These are phyloP conservation scores for Aphidius colemani DNA, from an alignment of 2,888 invertebrate genomes.

Conservation along the genomic window DNA sequence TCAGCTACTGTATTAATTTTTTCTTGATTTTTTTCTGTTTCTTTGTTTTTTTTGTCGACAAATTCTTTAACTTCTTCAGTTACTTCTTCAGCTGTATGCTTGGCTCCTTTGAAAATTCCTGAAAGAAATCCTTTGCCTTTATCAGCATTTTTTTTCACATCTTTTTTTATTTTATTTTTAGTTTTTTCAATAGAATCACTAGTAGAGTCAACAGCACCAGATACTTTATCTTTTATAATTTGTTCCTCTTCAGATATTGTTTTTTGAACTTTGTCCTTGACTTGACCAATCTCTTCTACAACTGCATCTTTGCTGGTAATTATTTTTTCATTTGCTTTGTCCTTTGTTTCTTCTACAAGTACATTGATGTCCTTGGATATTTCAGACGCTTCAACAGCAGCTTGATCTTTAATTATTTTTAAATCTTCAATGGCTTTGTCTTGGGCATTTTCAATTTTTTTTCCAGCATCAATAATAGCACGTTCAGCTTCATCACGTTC, in stretches of 20 bases:
- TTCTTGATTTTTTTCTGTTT: constrained; percentile 20
- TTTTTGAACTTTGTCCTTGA: constrained; percentile 35
- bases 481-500: constrained; percentile 13
- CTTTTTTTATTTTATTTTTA: constrained; percentile 28
- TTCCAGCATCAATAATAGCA: constrained; percentile 10
- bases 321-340: constrained; percentile 21
- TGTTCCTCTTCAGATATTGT: constrained; percentile 40
- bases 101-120: constrained; percentile 43
- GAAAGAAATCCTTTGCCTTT: constrained; percentile 45
- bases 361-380: constrained; percentile 38
- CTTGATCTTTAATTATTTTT: constrained; percentile 45
- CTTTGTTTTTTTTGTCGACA: constrained; percentile 22
- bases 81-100: constrained; percentile 39
- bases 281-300: constrained; percentile 47
- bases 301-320: constrained; percentile 38
- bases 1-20: constrained; percentile 17
- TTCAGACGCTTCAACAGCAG: constrained; percentile 52
- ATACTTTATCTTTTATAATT: constrained; percentile 27
- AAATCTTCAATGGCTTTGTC: constrained; percentile 59
- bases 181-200: constrained; percentile 31
- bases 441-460: constrained; percentile 52
- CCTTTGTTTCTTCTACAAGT: constrained; percentile 18
- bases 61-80: constrained; percentile 33
- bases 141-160: constrained; percentile 18
- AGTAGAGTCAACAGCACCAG: constrained; percentile 28